Evolutionary conservation across 2,888 invertebrate genomes (phyloP).

Genomic region (Pachliopta kotzebuea): DNA sequence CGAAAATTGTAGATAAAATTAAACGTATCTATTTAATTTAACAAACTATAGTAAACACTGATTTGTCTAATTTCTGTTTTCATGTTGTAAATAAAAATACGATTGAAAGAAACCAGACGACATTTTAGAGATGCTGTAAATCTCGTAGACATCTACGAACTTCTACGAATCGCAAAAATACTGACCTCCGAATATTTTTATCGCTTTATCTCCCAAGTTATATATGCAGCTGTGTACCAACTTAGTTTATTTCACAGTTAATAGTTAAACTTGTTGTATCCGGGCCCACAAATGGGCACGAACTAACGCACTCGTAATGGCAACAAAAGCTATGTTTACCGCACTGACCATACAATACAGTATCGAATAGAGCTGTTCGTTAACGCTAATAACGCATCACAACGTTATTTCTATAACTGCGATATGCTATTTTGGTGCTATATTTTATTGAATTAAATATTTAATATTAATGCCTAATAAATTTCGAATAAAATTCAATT

Average conservation of each 20-base stretch:
- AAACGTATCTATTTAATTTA: not conserved
- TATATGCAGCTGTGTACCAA: conserved; percentile 10
- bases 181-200: conserved; percentile 13
- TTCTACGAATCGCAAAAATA: conserved; percentile 34
- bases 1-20: not conserved
- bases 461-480: too few relatives aligned
- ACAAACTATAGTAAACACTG: not conserved
- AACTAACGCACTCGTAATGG: conserved; percentile 27
- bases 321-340: conserved; percentile 26
- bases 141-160: conserved; percentile 20
- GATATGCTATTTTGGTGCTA: not conserved
- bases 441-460: too few relatives aligned
- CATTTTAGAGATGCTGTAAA: conserved; percentile 6
- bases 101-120: conserved; percentile 1
- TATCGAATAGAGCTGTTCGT: conserved; percentile 34
- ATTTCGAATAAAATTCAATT: too few relatives aligned
- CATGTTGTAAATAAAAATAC: not conserved
- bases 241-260: conserved; percentile 6
- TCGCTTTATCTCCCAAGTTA: conserved; percentile 5
- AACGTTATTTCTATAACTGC: not conserved
- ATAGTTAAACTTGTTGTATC: conserved; percentile 20
- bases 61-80: not conserved
- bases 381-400: conserved; percentile 5
- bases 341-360: conserved; percentile 29
- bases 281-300: conserved; percentile 23